A percentile compares a stretch with the other conserved stretches of the same genome.
Conservation (phyloP, 2,888 invertebrate species). For the Erynnis tages region DNA sequence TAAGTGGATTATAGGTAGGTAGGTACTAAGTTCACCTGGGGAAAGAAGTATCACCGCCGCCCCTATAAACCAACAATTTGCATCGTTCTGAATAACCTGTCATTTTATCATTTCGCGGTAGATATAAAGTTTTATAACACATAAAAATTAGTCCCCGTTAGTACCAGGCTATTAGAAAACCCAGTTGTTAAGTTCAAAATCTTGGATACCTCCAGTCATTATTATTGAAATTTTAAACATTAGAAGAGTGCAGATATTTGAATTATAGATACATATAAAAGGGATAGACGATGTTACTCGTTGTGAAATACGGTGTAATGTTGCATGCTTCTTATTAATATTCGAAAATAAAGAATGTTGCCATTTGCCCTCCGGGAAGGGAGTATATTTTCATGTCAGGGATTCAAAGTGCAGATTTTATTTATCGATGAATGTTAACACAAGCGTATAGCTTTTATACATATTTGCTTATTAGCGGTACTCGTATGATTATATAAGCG, state of each 20-base stretch:
- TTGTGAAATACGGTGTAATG: constrained; percentile 78
- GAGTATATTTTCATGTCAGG: constrained; percentile 61
- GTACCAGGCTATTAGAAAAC: constrained; percentile 29
- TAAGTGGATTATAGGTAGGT: no score
- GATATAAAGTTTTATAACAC: constrained; percentile 9
- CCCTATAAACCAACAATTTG: no score
- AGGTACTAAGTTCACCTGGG: no score
- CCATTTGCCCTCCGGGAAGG: constrained; percentile 66
- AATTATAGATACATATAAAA: constrained; percentile 12
- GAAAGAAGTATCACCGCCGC: no score
- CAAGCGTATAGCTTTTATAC: no score
- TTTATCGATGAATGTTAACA: constrained; percentile 16
- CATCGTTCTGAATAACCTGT: neutral
- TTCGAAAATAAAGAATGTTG: constrained; percentile 78
- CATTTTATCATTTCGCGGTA: constrained; percentile 10
- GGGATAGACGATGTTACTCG: constrained; percentile 54
- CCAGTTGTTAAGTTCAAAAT: constrained; percentile 21
- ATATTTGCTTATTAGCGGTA: no score
- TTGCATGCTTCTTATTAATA: constrained; percentile 77
- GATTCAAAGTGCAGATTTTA: constrained; percentile 33
- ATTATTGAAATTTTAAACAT: constrained; percentile 46
- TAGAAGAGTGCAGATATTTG: constrained; percentile 41
- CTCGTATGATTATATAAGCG: no score
- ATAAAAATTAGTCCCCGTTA: constrained; percentile 20
- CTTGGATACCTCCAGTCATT: constrained; percentile 31